A percentile compares a stretch with the other conserved stretches of the same genome.
Evolutionary conservation across 92 coral and sea anemone species (phyloP).

Genomic region (Phenganax stokvisi): DNA sequence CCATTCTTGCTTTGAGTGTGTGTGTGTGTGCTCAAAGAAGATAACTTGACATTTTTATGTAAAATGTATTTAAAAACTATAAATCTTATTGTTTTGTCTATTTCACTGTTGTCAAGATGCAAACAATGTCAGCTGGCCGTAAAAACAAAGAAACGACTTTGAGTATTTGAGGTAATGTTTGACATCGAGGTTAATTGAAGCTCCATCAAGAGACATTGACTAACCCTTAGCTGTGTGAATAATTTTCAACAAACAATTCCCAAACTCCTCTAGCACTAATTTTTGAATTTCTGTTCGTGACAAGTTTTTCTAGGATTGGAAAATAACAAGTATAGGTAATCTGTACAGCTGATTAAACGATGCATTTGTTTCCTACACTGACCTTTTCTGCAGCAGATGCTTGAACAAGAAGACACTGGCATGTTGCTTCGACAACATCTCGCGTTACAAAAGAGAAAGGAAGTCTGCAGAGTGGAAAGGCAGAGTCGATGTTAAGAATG

Average conservation of each 20-base stretch:
- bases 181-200: background rate
- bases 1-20: too few relatives aligned
- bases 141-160: background rate
- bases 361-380: background rate
- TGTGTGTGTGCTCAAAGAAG: too few relatives aligned
- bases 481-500: too few relatives aligned
- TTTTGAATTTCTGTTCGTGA: constrained; percentile 27
- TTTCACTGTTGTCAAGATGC: too few relatives aligned
- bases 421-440: constrained; percentile 91
- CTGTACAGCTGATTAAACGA: background rate
- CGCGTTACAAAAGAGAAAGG: constrained; percentile 96
- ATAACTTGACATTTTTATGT: too few relatives aligned
- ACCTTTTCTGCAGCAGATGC: constrained; percentile 90
- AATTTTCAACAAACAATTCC: constrained; percentile 78
- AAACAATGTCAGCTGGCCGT: background rate
- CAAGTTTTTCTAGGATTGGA: constrained; percentile 19
- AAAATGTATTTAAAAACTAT: too few relatives aligned
- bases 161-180: background rate
- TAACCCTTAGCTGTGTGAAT: constrained; percentile 72
- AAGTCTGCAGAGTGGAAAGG: constrained; percentile 43
- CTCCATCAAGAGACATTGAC: background rate
- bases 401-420: constrained; percentile 91
- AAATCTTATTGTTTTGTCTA: too few relatives aligned
- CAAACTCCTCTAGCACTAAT: constrained; percentile 86
- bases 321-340: background rate